A percentile compares a stretch with the other conserved stretches of the same genome.
phyloP scores from a whole-genome alignment of 2,113 vertebrate genomes.

The Osmerus mordax region DNA sequence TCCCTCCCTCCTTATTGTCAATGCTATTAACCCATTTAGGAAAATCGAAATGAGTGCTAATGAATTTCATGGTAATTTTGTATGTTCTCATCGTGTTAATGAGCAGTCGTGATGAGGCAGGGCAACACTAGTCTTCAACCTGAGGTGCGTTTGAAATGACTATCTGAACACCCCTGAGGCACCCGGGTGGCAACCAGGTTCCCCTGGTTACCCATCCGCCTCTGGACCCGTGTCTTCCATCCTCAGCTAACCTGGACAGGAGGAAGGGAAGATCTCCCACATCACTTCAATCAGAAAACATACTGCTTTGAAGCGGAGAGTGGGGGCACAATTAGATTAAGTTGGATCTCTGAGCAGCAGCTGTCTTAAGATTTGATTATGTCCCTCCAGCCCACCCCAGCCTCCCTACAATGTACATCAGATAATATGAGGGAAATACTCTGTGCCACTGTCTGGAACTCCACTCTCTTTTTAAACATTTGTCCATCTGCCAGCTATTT shows the following conservation, averaged over 20 bases:
- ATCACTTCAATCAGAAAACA: conserved; percentile 53
- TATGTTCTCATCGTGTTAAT: not conserved
- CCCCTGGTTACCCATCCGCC: conserved; percentile 27
- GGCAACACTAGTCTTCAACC: no score
- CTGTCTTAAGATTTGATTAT: conserved; percentile 67
- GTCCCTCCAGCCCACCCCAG: conserved; percentile 5
- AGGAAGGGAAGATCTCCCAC: conserved; percentile 47
- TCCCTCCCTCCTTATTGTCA: no score
- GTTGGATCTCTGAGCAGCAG: conserved; percentile 50
- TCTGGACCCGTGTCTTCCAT: conserved; percentile 46
- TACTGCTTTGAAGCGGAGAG: conserved; percentile 61
- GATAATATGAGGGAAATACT: conserved; percentile 29
- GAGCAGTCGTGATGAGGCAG: no score
- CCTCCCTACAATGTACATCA: conserved; percentile 41
- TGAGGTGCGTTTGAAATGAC: conserved; percentile 6
- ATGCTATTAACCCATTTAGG: no score
- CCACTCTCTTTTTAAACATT: conserved; percentile 42
- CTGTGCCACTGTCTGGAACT: conserved; percentile 37
- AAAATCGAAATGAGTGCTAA: no score
- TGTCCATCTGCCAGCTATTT: conserved; percentile 63
- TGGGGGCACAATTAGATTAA: conserved; percentile 58
- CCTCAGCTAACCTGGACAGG: conserved; percentile 51
- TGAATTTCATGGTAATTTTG: not conserved
- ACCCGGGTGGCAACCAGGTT: conserved; percentile 17
- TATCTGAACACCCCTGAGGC: conserved; percentile 14